A percentile compares a stretch with the other conserved stretches of the same genome.
Evolutionary conservation across 1,140 invertebrate genomes (phyloP).

Genomic region (Pemphigus obesinymphae): DNA sequence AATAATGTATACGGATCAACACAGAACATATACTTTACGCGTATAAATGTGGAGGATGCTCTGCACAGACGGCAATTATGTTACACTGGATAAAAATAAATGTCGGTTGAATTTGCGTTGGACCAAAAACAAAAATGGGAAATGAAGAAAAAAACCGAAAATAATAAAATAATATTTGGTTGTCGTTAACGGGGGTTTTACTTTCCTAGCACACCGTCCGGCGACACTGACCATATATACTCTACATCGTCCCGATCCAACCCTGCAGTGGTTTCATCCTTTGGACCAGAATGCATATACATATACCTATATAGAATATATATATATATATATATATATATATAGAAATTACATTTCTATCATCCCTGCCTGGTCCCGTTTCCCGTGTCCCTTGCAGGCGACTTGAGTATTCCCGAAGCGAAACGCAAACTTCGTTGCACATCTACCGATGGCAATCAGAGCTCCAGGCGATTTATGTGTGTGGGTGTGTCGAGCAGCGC

Average conservation of each 20-base stretch:
- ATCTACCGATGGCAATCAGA: constrained; percentile 14
- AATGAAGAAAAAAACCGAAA: neutral
- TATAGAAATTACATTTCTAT: too few species aligned
- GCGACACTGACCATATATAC: neutral
- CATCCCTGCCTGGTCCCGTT: neutral
- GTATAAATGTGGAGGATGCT: too few species aligned
- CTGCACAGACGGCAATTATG: neutral
- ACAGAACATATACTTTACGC: too few species aligned
- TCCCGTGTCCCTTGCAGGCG: neutral
- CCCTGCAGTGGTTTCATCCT: neutral
- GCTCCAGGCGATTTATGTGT: neutral
- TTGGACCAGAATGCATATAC: neutral
- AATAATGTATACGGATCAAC: too few species aligned
- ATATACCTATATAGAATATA: too few species aligned
- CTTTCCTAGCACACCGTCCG: neutral
- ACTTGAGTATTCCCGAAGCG: constrained; percentile 30
- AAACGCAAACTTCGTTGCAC: constrained; percentile 17
- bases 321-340: too few species aligned
- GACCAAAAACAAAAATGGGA: neutral
- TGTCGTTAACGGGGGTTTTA: neutral
- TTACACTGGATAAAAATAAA: neutral
- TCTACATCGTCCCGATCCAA: neutral
- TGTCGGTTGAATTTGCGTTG: neutral
- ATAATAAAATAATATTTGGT: neutral
- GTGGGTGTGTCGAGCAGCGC: neutral